Evolutionary conservation across 2,113 vertebrate species (phyloP).

Genomic region (Desmodus rotundus): DNA sequence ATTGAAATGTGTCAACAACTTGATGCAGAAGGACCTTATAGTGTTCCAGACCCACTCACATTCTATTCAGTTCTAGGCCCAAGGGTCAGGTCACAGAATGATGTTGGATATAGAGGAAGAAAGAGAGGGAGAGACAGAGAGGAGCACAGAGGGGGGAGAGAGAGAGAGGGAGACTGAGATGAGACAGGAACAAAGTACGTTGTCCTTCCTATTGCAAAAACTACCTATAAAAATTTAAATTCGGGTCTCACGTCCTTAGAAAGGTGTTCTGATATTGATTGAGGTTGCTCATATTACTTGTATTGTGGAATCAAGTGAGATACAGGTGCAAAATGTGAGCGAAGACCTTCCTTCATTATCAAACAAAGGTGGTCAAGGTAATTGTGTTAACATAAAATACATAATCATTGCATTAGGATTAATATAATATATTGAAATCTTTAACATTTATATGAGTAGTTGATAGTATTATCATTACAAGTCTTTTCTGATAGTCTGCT

Average conservation of each 20-base stretch:
- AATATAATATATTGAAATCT: not conserved
- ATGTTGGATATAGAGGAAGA: not conserved
- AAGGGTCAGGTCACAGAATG: not conserved
- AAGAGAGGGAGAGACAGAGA: not conserved
- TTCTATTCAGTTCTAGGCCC: not conserved
- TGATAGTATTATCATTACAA: not conserved
- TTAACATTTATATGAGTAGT: not conserved
- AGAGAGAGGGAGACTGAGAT: not conserved
- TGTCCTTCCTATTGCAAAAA: not conserved
- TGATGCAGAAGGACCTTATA: not conserved
- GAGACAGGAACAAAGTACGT: not conserved
- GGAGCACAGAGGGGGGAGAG: accelerated
- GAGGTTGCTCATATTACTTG: not conserved
- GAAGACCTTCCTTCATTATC: not conserved
- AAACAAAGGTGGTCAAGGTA: not conserved
- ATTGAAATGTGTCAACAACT: not conserved
- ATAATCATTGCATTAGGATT: not conserved
- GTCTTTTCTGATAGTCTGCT: not conserved
- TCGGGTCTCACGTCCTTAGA: not conserved
- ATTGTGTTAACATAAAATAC: not conserved
- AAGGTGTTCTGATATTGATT: not conserved
- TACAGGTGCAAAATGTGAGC: not conserved
- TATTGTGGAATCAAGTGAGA: not conserved
- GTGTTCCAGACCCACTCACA: not conserved
- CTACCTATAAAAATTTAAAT: not conserved